A percentile compares a stretch with the other conserved stretches of the same genome.
phyloP scores from a whole-genome alignment of 2,113 vertebrate species.

The Nycticebus coucang region DNA sequence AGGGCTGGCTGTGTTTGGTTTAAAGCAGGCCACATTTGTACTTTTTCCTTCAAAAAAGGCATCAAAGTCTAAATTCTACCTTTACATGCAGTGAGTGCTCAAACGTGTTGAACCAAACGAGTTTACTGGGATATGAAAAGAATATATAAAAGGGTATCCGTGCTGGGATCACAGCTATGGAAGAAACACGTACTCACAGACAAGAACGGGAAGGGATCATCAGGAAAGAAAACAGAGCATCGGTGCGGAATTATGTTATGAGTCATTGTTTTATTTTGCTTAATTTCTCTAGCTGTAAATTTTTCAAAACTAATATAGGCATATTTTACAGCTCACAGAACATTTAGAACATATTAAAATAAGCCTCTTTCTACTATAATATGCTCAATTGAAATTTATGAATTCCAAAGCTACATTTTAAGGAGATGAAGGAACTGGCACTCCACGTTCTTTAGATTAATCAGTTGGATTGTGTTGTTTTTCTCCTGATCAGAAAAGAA shows the following conservation, averaged over 20 bases:
- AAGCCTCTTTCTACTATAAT: constrained; percentile 43
- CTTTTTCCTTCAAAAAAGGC: not conserved
- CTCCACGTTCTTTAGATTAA: constrained; percentile 34
- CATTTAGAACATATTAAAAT: constrained; percentile 71
- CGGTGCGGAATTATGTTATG: not conserved
- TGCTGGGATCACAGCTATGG: not conserved
- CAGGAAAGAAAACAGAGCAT: not conserved
- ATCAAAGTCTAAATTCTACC: not conserved
- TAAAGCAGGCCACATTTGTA: not conserved
- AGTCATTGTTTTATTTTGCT: constrained; percentile 67
- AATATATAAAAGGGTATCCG: not conserved
- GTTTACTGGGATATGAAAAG: not conserved
- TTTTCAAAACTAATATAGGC: constrained; percentile 78
- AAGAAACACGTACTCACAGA: accelerated
- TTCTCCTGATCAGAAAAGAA: constrained; percentile 62
- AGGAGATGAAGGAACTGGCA: constrained; percentile 31
- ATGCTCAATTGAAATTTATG: constrained; percentile 52
- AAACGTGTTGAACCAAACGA: not conserved
- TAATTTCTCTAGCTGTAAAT: constrained; percentile 72
- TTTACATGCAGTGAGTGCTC: not conserved
- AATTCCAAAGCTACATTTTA: constrained; percentile 40
- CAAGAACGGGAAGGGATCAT: not conserved
- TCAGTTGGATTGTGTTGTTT: constrained; percentile 61
- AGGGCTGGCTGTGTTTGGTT: not conserved
- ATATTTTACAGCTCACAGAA: constrained; percentile 73